Evolutionary conservation across 1,140 invertebrate species (phyloP).

Genomic region (Coptotermes formosanus): DNA sequence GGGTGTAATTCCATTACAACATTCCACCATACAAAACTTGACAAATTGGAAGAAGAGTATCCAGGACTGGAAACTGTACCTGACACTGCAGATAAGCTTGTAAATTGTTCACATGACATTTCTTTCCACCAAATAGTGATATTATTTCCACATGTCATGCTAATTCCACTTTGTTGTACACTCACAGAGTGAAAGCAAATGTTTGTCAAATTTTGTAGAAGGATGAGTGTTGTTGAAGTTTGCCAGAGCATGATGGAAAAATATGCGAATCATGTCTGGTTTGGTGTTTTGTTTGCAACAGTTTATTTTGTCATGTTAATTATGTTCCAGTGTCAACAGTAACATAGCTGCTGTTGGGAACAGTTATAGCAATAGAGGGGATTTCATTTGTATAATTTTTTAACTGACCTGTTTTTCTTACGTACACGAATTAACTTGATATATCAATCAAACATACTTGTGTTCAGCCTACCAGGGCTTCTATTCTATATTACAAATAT

Average conservation of each 20-base stretch:
- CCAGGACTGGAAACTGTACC: not conserved
- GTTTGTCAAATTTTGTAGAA: not conserved
- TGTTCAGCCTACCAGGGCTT: conserved; percentile 20
- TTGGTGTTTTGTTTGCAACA: no score
- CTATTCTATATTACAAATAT: conserved; percentile 4
- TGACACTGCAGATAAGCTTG: not conserved
- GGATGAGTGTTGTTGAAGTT: not conserved
- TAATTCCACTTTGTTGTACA: no score
- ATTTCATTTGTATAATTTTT: not conserved
- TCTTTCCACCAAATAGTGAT: no score
- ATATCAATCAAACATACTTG: conserved; percentile 28
- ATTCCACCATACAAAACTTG: not conserved
- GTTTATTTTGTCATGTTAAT: no score
- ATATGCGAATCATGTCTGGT: not conserved
- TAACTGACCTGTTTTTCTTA: not conserved
- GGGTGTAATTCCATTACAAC: not conserved
- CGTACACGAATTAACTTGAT: conserved; percentile 29
- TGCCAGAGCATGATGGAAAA: not conserved
- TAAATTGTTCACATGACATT: no score
- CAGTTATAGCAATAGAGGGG: not conserved
- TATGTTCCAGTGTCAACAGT: not conserved
- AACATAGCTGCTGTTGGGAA: not conserved
- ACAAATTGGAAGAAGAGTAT: not conserved
- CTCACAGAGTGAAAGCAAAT: no score
- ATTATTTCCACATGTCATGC: no score